phyloP scores from a whole-genome alignment of 1,140 invertebrate genomes.

The Parapsyche elsis region DNA sequence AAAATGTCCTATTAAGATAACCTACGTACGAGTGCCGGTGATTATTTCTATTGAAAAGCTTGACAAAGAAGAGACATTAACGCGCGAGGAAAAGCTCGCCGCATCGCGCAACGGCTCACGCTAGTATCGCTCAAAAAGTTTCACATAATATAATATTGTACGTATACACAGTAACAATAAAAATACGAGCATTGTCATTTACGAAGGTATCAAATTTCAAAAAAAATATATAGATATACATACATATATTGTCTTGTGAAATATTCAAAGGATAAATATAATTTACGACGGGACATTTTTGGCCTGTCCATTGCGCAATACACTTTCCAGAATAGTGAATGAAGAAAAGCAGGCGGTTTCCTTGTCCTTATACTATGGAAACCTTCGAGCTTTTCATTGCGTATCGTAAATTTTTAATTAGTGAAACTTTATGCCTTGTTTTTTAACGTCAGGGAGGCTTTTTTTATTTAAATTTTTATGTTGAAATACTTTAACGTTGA shows the following conservation, averaged over 20 bases:
- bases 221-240: too few species aligned
- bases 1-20: conserved; percentile 46
- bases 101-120: background rate
- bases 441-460: background rate
- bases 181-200: too few species aligned
- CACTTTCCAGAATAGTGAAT: background rate
- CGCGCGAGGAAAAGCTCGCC: background rate
- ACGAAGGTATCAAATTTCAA: too few species aligned
- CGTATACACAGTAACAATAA: too few species aligned
- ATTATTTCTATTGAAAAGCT: conserved; percentile 45
- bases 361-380: background rate
- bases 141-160: too few species aligned
- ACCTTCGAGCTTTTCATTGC: background rate
- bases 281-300: too few species aligned
- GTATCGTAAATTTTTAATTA: background rate
- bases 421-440: background rate
- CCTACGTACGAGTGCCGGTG: conserved; percentile 25
- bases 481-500: background rate
- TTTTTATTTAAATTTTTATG: too few species aligned
- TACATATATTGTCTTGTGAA: too few species aligned
- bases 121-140: too few species aligned
- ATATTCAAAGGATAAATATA: too few species aligned
- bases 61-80: conserved; percentile 36
- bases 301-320: background rate
- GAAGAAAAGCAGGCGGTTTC: background rate